Base-by-base conservation (phyloP, 2,888 invertebrate species). In the Lydus trimaculatus region DNA sequence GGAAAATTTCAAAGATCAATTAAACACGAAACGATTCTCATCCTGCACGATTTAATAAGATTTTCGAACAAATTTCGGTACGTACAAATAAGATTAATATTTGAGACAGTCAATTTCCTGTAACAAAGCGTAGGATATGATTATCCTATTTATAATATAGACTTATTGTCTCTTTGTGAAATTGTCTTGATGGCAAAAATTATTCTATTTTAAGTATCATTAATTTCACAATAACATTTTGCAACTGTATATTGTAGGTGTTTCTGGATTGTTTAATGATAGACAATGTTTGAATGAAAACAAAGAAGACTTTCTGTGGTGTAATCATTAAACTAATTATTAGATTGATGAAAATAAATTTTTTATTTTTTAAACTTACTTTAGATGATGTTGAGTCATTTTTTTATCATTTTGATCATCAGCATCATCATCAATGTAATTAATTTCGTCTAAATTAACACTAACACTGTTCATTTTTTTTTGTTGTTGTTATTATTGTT, bases 341-440 rank as follows among this genome's bases (percentile, higher is more conserved):
- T 20, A 48, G 17, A 17, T 1, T 48, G 48, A 20, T 11, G 1
- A 20, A 48, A 48, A 48, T 48, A 20, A 43, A 3, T 6, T 5
- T n/a, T 4, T 8, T 43, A 6, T 43, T n/a, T 1, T 43, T 15
- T 36, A 36, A 8, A 43, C 48, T 48, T 48, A 48, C 48, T 48
- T 48, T 20, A 20, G 3, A 20, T 20, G 1, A 43, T 43, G n/a
- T 43, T 1, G 36, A 4, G 15, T 2, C 11, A 15, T 4, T 43
- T 17, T 43, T 7, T 13, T 11, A 15, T 4, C 36, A 36, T 25
- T 17, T n/a, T n/a, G n/a, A n/a, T n/a, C n/a, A 25, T 65, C 66
- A 31, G 31, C 65, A 61, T 69, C 69, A 23, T 60, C 66, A 33
- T 69, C 69, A 31, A 69, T 64, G 36, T 66, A 66, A 23, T 60